These are phyloP conservation scores for Parnassius apollo DNA, from an alignment of 2,888 invertebrate genomes.

Conservation along the genomic window DNA sequence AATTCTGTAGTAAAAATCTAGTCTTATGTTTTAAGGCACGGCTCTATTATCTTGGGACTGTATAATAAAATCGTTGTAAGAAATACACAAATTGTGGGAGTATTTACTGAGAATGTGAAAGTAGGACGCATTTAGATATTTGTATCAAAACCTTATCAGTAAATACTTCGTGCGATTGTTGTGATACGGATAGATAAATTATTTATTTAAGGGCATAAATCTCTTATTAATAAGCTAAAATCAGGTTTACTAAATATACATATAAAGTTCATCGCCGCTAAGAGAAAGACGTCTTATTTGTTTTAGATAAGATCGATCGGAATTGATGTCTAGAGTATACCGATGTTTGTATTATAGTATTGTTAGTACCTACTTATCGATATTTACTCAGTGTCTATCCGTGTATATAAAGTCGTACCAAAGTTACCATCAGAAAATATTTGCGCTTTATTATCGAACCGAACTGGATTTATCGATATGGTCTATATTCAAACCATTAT, in stretches of 20 bases:
- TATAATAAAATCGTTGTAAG: conserved; percentile 66
- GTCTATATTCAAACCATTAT: conserved; percentile 1
- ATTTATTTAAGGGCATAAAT: conserved; percentile 64
- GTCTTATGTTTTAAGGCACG: conserved; percentile 76
- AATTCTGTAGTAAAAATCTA: conserved; percentile 76
- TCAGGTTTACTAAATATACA: conserved; percentile 50
- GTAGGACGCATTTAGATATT: conserved; percentile 35
- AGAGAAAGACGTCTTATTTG: conserved; percentile 58
- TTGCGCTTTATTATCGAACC: conserved; percentile 4
- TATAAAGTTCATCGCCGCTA: conserved; percentile 44
- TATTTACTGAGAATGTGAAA: conserved; percentile 54
- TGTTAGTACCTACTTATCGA: conserved; percentile 44
- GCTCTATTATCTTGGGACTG: conserved; percentile 68
- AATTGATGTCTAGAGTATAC: conserved; percentile 63
- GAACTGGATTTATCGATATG: neutral
- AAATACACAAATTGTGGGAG: conserved; percentile 58
- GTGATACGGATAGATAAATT: conserved; percentile 70
- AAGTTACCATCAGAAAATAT: conserved; percentile 15
- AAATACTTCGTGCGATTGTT: conserved; percentile 66
- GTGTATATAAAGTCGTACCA: conserved; percentile 16
- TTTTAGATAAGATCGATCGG: conserved; percentile 44
- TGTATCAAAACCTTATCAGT: conserved; percentile 49
- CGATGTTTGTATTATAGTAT: conserved; percentile 42
- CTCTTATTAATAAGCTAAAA: conserved; percentile 52
- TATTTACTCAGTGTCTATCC: conserved; percentile 38